These are phyloP conservation scores for Apodemia duryi DNA, from an alignment of 2,888 invertebrate genomes.

Conservation along the genomic window DNA sequence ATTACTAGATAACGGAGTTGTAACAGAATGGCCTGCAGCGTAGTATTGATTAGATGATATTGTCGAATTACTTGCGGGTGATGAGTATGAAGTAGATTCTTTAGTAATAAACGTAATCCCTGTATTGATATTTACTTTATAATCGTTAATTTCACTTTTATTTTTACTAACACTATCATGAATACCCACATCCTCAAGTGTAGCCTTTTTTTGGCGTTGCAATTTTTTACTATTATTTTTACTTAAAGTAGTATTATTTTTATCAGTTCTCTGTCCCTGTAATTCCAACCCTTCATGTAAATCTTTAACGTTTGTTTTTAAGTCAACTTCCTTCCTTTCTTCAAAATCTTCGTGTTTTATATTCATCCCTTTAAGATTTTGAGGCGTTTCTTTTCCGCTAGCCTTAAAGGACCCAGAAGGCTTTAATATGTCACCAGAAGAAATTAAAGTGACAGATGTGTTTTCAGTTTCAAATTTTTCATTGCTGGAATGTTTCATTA, in stretches of 20 bases:
- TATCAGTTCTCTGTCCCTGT: constrained; percentile 14
- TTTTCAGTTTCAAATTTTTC: constrained; percentile 19
- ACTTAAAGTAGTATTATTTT: constrained; percentile 26
- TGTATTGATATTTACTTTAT: not conserved
- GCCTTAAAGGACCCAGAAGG: not conserved
- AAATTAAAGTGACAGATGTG: not conserved
- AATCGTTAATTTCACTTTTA: too few species aligned
- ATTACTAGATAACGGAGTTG: not conserved
- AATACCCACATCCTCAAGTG: constrained; percentile 35
- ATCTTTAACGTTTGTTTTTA: not conserved
- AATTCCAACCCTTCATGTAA: not conserved
- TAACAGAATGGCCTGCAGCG: not conserved
- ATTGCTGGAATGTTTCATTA: constrained; percentile 11
- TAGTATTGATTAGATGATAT: not conserved
- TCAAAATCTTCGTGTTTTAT: not conserved
- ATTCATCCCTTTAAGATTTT: not conserved
- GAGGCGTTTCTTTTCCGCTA: not conserved
- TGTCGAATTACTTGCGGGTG: not conserved
- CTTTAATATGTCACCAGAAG: too few species aligned
- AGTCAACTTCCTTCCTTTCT: not conserved
- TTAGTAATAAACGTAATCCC: too few species aligned
- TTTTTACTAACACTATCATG: constrained; percentile 18
- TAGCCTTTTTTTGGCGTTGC: constrained; percentile 45
- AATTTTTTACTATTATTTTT: constrained; percentile 38
- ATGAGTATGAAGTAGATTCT: too few species aligned